Conservation (phyloP, 2,113 vertebrate genomes). For the Oryzias javanicus region DNA sequence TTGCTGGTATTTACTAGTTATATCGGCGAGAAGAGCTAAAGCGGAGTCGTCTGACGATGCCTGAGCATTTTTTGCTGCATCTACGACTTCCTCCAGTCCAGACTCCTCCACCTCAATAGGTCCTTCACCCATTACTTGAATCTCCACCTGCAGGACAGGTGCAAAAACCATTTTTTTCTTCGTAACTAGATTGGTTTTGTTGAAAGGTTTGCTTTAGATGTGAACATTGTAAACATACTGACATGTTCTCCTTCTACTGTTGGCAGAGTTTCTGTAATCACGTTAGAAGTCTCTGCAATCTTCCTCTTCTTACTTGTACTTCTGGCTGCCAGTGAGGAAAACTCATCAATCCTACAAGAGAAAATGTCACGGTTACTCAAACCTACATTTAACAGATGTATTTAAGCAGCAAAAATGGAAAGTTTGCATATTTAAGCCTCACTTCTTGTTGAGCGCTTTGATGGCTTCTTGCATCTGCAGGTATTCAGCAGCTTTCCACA, state of each 20-base stretch:
- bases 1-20: conserved; percentile 97
- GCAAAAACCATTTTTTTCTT: conserved; percentile 5
- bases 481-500: conserved; percentile 98
- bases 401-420: neutral
- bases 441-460: conserved; percentile 90
- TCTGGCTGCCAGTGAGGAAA: conserved; percentile 68
- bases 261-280: conserved; percentile 89
- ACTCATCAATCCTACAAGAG: conserved; percentile 80
- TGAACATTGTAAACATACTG: neutral
- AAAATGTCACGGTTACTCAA: neutral
- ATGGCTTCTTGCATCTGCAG: conserved; percentile 98
- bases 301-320: conserved; percentile 87
- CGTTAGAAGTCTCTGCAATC: conserved; percentile 88
- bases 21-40: conserved; percentile 92
- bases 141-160: conserved; percentile 77
- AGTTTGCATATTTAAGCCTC: neutral
- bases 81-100: conserved; percentile 81
- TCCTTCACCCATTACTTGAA: conserved; percentile 87
- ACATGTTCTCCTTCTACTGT: conserved; percentile 81
- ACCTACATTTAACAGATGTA: neutral
- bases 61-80: conserved; percentile 82
- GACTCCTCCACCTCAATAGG: conserved; percentile 83
- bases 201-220: neutral
- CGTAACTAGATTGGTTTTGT: neutral
- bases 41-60: conserved; percentile 90